These are phyloP conservation scores for Hypselothyrea guttata DNA, from an alignment of 2,888 invertebrate genomes.

Conservation along the genomic window DNA sequence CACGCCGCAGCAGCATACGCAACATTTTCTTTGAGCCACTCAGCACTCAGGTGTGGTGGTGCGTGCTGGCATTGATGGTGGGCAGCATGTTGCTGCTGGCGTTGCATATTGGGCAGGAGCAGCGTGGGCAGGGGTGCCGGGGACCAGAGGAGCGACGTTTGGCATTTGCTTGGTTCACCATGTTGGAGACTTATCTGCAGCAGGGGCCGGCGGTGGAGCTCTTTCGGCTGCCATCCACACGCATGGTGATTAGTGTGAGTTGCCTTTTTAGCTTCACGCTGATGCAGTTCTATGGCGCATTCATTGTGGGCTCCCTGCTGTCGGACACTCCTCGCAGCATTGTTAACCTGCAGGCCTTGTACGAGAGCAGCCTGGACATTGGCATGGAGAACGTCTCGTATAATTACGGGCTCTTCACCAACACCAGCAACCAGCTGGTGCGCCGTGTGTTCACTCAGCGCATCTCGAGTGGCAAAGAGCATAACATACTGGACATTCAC, in stretches of 20 bases:
- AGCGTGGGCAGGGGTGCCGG: constrained; percentile 5
- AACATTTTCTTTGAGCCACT: constrained; percentile 80
- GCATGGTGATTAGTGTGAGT: constrained; percentile 67
- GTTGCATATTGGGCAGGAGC: constrained; percentile 69
- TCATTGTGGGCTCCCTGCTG: constrained; percentile 79
- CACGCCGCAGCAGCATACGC: constrained; percentile 71
- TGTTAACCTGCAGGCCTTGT: constrained; percentile 67
- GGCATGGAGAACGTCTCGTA: constrained; percentile 80
- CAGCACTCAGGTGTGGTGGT: constrained; percentile 75
- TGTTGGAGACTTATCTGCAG: constrained; percentile 76
- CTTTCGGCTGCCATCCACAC: constrained; percentile 73
- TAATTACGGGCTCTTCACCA: constrained; percentile 71
- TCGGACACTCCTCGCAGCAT: constrained; percentile 75
- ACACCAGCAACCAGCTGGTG: constrained; percentile 62
- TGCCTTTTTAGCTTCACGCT: constrained; percentile 77
- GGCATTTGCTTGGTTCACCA: constrained; percentile 73
- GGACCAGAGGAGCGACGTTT: constrained; percentile 49
- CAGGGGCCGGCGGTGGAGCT: constrained; percentile 75
- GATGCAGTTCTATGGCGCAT: constrained; percentile 80
- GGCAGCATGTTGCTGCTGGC: constrained; percentile 59
- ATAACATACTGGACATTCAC: constrained; percentile 67
- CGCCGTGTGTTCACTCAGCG: constrained; percentile 66
- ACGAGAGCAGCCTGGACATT: constrained; percentile 74
- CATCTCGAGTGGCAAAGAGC: constrained; percentile 60
- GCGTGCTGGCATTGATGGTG: constrained; percentile 63